Evolutionary conservation across 2,113 vertebrate species (phyloP), one percentile per base, ranked within the genome.

Genomic region (Salvator merianae): DNA sequence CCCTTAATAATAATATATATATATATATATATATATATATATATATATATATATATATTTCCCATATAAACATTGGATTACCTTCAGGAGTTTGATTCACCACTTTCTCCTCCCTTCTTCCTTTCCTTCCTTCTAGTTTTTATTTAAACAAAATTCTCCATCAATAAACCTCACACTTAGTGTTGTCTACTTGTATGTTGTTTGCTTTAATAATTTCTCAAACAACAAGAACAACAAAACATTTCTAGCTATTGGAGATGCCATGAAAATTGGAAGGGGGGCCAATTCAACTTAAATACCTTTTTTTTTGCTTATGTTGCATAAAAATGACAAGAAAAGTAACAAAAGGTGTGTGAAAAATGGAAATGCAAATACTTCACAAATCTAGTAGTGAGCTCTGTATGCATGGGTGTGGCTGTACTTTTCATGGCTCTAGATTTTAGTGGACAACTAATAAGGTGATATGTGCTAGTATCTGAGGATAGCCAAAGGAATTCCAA

Each of bases 251-350:
- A 76, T 91, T 81, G 47, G 79, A 91, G 70, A 70, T 86, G 26
- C 77, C 0, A 0, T 79, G 50, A 83, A 90, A 94, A 91, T 74
- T 47, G 22, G 68, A 22, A 86, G 20, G 18, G 14, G 55, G 18
- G 18, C 75, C 79, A 89, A 50, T 80, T 92, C 73, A 89, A 91
- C 88, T 93, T 91, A 93, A 89, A 82, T 87, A 81, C 28, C 90
- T 69, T n/a, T 69, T 69, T n/a, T 69, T 76, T 83, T 62, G 77
- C 7, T 3, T 73, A 90, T 84, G 30, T 88, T 85, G 34, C 34
- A 78, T 5, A 77, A 70, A 36, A 87, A 59, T 24, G 30, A 26
- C 26, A 36, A 40, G 77, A 0, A 1, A 22, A 68, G n/a, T 65
- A 47, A 43, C 18, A 59, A 4, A 71, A 13, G 34, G 20, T 47